A percentile compares a stretch with the other conserved stretches of the same genome.
phyloP scores from a whole-genome alignment of 2,113 vertebrate species.

The Muscicapa adusta region DNA sequence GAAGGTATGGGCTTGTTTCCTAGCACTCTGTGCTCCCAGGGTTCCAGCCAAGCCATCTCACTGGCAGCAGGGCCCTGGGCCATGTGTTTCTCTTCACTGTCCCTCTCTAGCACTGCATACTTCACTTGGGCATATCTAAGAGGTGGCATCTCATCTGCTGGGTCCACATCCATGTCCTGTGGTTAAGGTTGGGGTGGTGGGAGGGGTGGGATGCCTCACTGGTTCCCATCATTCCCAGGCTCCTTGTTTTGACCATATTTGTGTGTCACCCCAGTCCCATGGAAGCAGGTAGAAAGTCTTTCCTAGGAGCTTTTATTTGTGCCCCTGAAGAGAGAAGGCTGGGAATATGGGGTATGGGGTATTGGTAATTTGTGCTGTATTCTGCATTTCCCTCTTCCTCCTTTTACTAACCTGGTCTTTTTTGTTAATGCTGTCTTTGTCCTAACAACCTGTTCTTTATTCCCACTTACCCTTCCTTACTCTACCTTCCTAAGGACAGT shows the following conservation, averaged over 20 bases:
- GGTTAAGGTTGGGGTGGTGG: neutral
- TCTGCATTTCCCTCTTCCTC: neutral
- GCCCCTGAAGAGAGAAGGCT: neutral
- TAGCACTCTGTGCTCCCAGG: neutral
- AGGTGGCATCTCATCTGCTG: neutral
- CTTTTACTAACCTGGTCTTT: slow-evolving; percentile 31
- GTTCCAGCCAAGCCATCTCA: neutral
- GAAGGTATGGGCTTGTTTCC: neutral
- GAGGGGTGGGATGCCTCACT: neutral
- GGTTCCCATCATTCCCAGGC: neutral
- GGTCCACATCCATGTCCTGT: neutral
- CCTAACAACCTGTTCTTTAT: slow-evolving; percentile 80
- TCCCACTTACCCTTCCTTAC: slow-evolving; percentile 72
- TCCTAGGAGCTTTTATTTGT: neutral
- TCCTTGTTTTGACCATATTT: neutral
- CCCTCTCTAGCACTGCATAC: rapidly evolving
- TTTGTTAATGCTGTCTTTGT: slow-evolving; percentile 48
- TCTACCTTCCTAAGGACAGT: slow-evolving; percentile 91
- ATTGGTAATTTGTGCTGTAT: neutral
- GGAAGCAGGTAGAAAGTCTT: neutral
- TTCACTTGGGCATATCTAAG: neutral
- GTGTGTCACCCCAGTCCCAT: neutral
- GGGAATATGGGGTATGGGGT: neutral
- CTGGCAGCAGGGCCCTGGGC: neutral
- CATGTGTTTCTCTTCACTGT: rapidly evolving